phyloP scores from a whole-genome alignment of 2,113 vertebrate genomes.

The Rhineura floridana region DNA sequence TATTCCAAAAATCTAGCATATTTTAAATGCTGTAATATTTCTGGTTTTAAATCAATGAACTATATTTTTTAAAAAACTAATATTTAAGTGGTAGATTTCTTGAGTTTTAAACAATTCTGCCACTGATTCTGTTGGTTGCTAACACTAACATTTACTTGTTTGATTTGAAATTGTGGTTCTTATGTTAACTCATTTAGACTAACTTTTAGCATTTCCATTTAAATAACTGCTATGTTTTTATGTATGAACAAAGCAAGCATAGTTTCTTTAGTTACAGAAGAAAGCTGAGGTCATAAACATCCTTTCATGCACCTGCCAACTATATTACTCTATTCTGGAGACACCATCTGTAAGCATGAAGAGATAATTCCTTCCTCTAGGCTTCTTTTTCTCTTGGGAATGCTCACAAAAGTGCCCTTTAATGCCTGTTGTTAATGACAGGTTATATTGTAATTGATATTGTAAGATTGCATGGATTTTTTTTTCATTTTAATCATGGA shows the following conservation, averaged over 20 bases:
- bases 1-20: background rate
- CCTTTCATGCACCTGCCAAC: background rate
- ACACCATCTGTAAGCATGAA: constrained; percentile 17
- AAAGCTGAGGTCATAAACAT: background rate
- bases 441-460: background rate
- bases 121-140: background rate
- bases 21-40: background rate
- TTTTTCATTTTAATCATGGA: background rate
- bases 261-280: background rate
- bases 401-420: background rate
- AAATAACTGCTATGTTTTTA: background rate
- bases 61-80: background rate
- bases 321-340: background rate
- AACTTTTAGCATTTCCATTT: background rate
- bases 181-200: background rate
- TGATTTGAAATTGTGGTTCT: background rate
- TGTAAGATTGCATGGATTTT: background rate
- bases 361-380: background rate
- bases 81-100: background rate
- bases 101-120: background rate
- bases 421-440: constrained; percentile 1
- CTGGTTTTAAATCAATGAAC: too few relatives aligned
- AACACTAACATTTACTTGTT: background rate
- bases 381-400: background rate
- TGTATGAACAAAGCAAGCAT: background rate